Evolutionary conservation across 1,140 invertebrate species (phyloP), one percentile per base, ranked within the genome.

Genomic region (Aphidius gifuensis): DNA sequence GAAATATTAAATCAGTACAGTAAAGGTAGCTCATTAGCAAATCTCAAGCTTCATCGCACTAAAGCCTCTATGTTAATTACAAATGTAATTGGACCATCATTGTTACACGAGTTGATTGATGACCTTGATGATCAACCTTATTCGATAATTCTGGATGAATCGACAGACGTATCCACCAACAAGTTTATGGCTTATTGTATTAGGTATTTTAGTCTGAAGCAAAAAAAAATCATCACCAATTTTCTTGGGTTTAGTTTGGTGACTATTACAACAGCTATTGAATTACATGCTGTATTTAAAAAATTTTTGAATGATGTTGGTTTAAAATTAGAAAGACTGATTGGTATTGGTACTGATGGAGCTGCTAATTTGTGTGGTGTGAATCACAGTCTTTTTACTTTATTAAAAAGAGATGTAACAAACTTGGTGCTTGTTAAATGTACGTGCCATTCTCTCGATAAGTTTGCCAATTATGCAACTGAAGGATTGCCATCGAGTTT

Each of bases 11-110:
- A 55, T 21, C 9, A 58, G 42, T 47, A 50, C 21, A 58, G 64
- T 6, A 58, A 56, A 21, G 56, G 53, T 38, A 49, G 51, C 23
- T 32, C 42, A 5, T 39, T 65, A 8, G 54, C 49, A 23, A 48
- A 39, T 46, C 50, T 64, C 23, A 23, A 61, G 62, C 16, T 73
- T 3, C 71, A 72, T 62, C 63, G 70, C 32, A 75, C 71, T 42
- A 75, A 77, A 69, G 75, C 69, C 47, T 71, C 69, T 16, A 68
- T 66, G 49, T 48, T 70, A n/a, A 68, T 70, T 11, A 48, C 59
- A 43, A 63, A 66, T 23, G 65, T 70, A 0, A 64, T 68, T 38
- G 62, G 60, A n/a, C 65, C 69, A 55, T 45, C 60, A 40, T 58
- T 70, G 39, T 62, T 67, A 39, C 32, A 11, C 6, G 61, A 70